These are phyloP conservation scores for Lepidothrix coronata DNA, from an alignment of 2,113 vertebrate genomes.

Conservation along the genomic window DNA sequence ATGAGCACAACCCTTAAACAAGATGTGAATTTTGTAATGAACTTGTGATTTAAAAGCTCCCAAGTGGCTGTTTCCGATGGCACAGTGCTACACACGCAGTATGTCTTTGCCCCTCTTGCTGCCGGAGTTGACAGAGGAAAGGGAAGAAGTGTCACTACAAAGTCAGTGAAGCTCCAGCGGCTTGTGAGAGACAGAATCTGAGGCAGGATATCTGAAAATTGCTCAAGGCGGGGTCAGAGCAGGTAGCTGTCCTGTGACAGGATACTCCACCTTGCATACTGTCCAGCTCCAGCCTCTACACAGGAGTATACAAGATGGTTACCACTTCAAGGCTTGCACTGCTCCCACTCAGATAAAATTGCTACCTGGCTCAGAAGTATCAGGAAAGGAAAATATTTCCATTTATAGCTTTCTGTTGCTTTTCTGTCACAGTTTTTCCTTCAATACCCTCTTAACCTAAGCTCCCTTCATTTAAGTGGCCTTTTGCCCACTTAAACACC, in stretches of 20 bases:
- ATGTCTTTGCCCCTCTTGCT: not conserved
- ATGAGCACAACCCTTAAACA: not conserved
- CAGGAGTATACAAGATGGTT: fast-evolving
- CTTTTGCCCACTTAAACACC: not conserved
- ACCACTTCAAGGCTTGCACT: not conserved
- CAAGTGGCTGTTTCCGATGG: not conserved
- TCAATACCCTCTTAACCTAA: not conserved
- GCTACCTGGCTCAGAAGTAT: not conserved
- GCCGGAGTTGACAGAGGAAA: fast-evolving
- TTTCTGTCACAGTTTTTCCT: not conserved
- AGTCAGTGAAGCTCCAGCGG: not conserved
- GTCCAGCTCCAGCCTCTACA: not conserved
- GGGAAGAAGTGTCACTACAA: not conserved
- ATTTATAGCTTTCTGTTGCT: not conserved
- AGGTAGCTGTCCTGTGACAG: not conserved
- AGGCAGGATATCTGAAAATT: not conserved
- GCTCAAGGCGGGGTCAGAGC: not conserved
- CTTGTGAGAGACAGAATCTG: fast-evolving
- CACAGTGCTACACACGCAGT: fast-evolving
- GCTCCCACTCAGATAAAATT: not conserved
- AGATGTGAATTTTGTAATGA: not conserved
- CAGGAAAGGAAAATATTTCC: not conserved
- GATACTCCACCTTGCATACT: too few species aligned
- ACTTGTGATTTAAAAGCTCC: fast-evolving
- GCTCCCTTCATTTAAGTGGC: not conserved